phyloP scores from a whole-genome alignment of 2,797 vertebrate genomes.

The Eulemur coronatus region DNA sequence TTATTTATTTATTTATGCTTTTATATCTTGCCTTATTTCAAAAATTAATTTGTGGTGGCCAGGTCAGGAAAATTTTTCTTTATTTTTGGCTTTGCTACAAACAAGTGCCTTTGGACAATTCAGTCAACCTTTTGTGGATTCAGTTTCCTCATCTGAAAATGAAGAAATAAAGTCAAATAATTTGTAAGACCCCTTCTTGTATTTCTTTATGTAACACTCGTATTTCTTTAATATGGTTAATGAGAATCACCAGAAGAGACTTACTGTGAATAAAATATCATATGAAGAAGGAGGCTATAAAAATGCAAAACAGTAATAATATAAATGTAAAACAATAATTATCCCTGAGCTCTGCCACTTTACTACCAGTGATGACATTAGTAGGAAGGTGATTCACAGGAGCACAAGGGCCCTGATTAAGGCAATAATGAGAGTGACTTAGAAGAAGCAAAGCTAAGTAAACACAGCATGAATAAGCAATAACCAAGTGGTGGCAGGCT shows the following conservation, averaged over 20 bases:
- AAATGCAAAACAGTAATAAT: slow-evolving; percentile 61
- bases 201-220: neutral
- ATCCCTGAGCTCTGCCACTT: slow-evolving; percentile 35
- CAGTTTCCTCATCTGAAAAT: slow-evolving; percentile 23
- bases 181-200: neutral
- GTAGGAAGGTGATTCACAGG: slow-evolving; percentile 40
- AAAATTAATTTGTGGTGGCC: neutral
- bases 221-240: slow-evolving; percentile 16
- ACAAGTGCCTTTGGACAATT: neutral
- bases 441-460: neutral
- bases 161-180: neutral
- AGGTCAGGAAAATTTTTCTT: neutral
- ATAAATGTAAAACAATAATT: slow-evolving; percentile 60
- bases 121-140: neutral
- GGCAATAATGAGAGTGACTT: slow-evolving; percentile 13
- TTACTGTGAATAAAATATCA: slow-evolving; percentile 41
- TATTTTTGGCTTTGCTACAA: slow-evolving; percentile 1
- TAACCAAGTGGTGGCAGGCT: neutral
- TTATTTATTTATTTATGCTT: neutral
- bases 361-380: neutral
- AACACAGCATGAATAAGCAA: neutral
- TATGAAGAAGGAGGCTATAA: slow-evolving; percentile 32
- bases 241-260: neutral
- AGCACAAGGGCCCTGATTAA: neutral
- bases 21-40: neutral